Evolutionary conservation across 2,113 vertebrate species (phyloP).

Genomic region (Sphaerodactylus townsendi): DNA sequence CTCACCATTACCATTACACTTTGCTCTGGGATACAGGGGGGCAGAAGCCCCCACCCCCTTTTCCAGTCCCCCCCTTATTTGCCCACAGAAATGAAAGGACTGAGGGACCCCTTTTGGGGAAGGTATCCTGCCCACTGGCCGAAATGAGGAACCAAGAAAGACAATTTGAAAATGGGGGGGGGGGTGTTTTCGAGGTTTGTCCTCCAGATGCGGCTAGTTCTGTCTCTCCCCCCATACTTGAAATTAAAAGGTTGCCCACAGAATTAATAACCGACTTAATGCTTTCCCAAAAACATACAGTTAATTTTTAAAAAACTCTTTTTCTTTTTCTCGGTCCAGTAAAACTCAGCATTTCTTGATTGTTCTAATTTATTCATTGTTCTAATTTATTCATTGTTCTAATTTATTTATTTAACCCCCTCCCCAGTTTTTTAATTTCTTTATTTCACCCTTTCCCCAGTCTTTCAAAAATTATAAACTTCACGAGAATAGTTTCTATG

Average conservation of each 20-base stretch:
- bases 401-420: too few species aligned
- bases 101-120: too few species aligned
- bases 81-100: not conserved
- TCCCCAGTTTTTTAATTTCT: too few species aligned
- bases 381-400: too few species aligned
- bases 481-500: not conserved
- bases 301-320: too few species aligned
- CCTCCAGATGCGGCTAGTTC: too few species aligned
- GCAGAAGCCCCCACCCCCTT: not conserved
- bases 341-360: not conserved
- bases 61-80: not conserved
- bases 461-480: not conserved
- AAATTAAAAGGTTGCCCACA: not conserved
- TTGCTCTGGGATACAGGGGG: too few species aligned
- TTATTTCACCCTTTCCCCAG: not conserved
- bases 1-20: too few species aligned
- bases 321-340: not conserved
- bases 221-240: not conserved
- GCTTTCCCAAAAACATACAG: too few species aligned
- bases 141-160: not conserved
- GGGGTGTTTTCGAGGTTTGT: too few species aligned
- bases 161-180: not conserved
- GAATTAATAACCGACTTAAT: not conserved
- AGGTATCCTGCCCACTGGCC: not conserved
- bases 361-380: not conserved